These are phyloP conservation scores for Cephus runcator DNA, from an alignment of 2,888 invertebrate genomes.

Conservation along the genomic window DNA sequence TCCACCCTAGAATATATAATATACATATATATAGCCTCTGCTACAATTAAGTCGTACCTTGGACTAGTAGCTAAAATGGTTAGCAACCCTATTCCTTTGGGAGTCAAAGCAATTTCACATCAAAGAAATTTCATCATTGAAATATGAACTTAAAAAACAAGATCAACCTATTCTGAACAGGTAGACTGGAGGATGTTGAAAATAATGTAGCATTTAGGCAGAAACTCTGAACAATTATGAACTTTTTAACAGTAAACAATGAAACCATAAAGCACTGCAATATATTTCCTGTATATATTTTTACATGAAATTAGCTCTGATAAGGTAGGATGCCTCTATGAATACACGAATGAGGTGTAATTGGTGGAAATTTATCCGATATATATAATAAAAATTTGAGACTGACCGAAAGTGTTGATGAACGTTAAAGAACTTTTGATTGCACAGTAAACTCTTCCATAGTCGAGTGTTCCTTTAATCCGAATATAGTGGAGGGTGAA, in stretches of 20 bases:
- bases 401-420: background rate
- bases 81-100: background rate
- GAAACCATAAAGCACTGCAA: background rate
- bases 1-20: background rate
- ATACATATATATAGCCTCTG: background rate
- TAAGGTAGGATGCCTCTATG: background rate
- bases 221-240: background rate
- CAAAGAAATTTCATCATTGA: background rate
- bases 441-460: background rate
- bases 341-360: background rate
- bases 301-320: background rate
- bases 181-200: background rate
- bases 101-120: background rate
- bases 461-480: background rate
- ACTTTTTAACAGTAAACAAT: background rate
- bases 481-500: background rate
- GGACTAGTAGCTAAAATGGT: background rate
- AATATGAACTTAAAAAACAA: background rate
- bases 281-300: background rate
- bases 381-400: background rate
- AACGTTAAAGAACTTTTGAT: background rate
- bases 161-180: background rate
- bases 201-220: background rate
- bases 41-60: constrained; percentile 4
- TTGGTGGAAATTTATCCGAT: background rate